phyloP scores from a whole-genome alignment of 2,113 vertebrate species.

The Hippocampus guttulatus region DNA sequence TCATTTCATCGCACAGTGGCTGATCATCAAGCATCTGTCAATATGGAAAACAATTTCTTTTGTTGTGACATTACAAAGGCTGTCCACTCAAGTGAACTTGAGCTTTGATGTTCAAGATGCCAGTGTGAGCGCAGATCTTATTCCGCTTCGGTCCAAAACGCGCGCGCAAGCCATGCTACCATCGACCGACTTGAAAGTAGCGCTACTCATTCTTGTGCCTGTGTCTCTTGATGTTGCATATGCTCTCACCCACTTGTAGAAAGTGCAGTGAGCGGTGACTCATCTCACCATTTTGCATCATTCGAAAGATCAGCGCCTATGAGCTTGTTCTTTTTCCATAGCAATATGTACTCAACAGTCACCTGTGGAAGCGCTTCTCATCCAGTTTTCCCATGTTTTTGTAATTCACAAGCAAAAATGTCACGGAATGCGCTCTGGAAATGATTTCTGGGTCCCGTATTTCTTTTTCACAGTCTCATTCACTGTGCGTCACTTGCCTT shows the following conservation, averaged over 20 bases:
- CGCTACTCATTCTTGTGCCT: background rate
- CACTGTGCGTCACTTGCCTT: too few relatives aligned
- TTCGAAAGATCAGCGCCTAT: background rate
- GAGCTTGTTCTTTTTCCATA: background rate
- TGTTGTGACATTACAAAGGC: background rate
- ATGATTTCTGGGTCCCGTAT: too few relatives aligned
- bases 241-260: background rate
- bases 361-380: background rate
- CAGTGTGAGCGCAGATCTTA: background rate
- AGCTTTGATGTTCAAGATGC: background rate
- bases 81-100: background rate
- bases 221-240: background rate
- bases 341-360: background rate
- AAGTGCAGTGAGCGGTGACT: background rate
- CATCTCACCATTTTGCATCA: background rate
- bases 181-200: background rate
- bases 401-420: background rate
- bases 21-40: too few relatives aligned
- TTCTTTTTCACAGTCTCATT: too few relatives aligned
- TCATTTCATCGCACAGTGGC: too few relatives aligned
- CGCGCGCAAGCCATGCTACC: background rate
- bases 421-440: background rate
- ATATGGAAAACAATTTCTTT: too few relatives aligned
- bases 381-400: background rate
- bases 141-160: background rate